Percentiles rank a stretch among this genome's conserved stretches.
These are phyloP conservation scores for Lottia scabra DNA, from an alignment of 2,888 invertebrate genomes.

Conservation along the genomic window DNA sequence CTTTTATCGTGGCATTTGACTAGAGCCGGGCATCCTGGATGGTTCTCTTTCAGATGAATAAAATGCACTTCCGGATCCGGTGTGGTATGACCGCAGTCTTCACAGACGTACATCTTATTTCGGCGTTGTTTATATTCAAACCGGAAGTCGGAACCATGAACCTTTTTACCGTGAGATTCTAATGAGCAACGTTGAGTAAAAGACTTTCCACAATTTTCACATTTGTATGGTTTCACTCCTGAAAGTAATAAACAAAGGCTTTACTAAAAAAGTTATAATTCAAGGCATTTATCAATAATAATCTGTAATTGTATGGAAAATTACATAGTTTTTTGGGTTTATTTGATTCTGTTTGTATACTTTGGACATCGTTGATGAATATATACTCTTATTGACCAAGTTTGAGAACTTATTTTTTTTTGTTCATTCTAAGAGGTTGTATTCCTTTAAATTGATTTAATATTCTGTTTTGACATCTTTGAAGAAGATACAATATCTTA, in stretches of 20 bases:
- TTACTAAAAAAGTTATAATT: no score
- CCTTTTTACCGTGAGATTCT: slow-evolving; percentile 97
- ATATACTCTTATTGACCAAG: no score
- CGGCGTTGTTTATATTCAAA: slow-evolving; percentile 98
- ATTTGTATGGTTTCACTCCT: slow-evolving; percentile 98
- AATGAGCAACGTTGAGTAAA: slow-evolving; percentile 99
- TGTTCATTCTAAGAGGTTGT: no score
- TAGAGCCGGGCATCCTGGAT: slow-evolving; percentile 82
- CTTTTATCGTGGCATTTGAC: slow-evolving; percentile 97
- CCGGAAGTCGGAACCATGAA: slow-evolving; percentile 95
- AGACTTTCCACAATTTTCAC: slow-evolving; percentile 97
- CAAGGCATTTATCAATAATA: no score
- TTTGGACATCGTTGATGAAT: no score
- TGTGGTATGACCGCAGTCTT: slow-evolving; percentile 98
- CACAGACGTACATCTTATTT: slow-evolving; percentile 98
- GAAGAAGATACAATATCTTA: no score
- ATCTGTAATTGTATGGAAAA: no score
- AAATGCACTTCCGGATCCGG: slow-evolving; percentile 96
- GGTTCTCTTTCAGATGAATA: slow-evolving; percentile 84
- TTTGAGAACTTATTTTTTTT: no score
- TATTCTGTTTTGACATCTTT: no score
- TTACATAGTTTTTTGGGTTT: no score
- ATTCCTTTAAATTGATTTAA: no score
- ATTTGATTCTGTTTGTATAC: no score
- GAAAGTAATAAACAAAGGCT: slow-evolving; percentile 22